Evolutionary conservation across 1,140 invertebrate species (phyloP), one percentile per base, ranked within the genome.

Genomic region (Holcopasites calliopsidis): DNA sequence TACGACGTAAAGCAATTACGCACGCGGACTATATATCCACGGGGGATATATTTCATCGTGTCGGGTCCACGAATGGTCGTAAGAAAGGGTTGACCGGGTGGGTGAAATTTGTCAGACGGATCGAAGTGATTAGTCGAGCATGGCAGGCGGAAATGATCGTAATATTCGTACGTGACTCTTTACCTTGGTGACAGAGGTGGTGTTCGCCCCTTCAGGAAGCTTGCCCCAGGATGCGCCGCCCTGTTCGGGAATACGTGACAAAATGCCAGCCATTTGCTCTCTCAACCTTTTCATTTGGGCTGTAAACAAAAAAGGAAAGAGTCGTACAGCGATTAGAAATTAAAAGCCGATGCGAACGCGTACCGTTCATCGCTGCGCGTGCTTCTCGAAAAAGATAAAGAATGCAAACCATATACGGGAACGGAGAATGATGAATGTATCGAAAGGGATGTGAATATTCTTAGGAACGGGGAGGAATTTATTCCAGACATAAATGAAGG

Each of bases 101-200:
- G 35, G 31, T 55, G 5, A 38, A 52, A 65, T 55, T 68, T n/a
- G 26, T 26, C 18, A 40, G 0, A 1, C 10, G 23, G 3, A 16
- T n/a, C n/a, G 50, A 42, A 31, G 5, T 31, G 35, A 54, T 68
- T 68, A 57, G 6, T n/a, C 11, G 18, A 40, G 42, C 52, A n/a
- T 42, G 7, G 33, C 1, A 69, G 28, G 21, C 10, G 33, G 57
- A 61, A 61, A 61, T 50, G 47, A 71, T 26, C 18, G 44, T 71
- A 61, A 71, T 61, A 52, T 40, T 40, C 26, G 11, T 21, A 11
- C 33, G 31, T 35, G 42, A 40, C 80, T 86, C 87, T n/a, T 3
- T 18, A 94, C 93, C 90, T 93, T 93, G 73, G 89, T 92, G 7
- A 91, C 91, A 8, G 93, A 93, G 31, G 93, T 93, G 5, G 89